A percentile compares a stretch with the other conserved stretches of the same genome.
Evolutionary conservation across 2,888 invertebrate species (phyloP).

Genomic region (Phortica okadai): DNA sequence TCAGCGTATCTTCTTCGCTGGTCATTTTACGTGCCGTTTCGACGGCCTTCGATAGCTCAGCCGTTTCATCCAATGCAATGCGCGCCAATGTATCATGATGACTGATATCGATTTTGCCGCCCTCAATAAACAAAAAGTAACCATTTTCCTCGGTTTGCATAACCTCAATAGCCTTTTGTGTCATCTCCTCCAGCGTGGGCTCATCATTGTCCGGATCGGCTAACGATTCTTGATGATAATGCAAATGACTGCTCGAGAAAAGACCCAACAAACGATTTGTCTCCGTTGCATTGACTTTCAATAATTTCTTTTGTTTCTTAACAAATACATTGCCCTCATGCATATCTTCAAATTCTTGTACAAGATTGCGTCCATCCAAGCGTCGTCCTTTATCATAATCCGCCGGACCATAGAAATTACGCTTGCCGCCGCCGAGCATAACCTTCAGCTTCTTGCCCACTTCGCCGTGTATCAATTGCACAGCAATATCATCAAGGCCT

Average conservation of each 20-base stretch:
- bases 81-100: constrained; percentile 72
- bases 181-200: constrained; percentile 88
- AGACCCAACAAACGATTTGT: constrained; percentile 82
- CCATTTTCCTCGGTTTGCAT: constrained; percentile 82
- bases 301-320: constrained; percentile 77
- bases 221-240: constrained; percentile 81
- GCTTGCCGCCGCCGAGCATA: constrained; percentile 86
- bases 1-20: constrained; percentile 83
- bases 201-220: constrained; percentile 74
- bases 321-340: constrained; percentile 78
- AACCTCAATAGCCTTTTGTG: constrained; percentile 81
- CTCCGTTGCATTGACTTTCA: constrained; percentile 74
- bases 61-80: constrained; percentile 75
- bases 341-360: constrained; percentile 80
- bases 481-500: constrained; percentile 83
- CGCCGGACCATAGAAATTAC: constrained; percentile 80
- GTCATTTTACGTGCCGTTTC: constrained; percentile 80
- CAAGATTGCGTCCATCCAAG: constrained; percentile 81
- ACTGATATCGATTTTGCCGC: constrained; percentile 75
- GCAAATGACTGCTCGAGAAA: constrained; percentile 82
- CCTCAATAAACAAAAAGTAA: constrained; percentile 87
- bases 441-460: constrained; percentile 85
- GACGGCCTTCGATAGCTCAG: constrained; percentile 86
- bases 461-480: constrained; percentile 81
- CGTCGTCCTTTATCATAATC: constrained; percentile 78